Evolutionary conservation across 2,888 invertebrate species (phyloP), one percentile per base, ranked within the genome.

Genomic region (Trilocha varians): DNA sequence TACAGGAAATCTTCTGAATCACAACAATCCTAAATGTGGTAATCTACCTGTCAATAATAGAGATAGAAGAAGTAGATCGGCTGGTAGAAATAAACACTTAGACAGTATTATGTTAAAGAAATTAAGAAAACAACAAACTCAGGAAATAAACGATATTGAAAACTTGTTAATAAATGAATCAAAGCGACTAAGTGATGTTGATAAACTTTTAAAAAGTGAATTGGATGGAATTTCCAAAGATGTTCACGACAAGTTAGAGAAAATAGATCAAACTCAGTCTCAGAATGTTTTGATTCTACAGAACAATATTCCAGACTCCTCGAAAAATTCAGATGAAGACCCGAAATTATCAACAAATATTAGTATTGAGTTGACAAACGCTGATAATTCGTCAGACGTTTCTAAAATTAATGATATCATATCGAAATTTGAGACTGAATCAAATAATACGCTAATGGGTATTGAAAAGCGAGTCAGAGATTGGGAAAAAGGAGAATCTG

Each of bases 321-420:
- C 8, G 9, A 36, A 36, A 6, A 11, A 36, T 16, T 4, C 16
- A 37, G 62, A 71, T 33, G 51, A 68, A 38, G 48, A 18, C 5
- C 8, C 18, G 8, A 18, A 18, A 18, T 9, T 25, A 9, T 25
- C 25, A 25, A 11, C 25, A 3, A 2, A 25, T 25, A 25, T 9
- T 9, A 25, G 11, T 25, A 25, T 25, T 25, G 4, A 25, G 5
- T 64, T 34, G 56, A 45, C 52, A n/a, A 60, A 45, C 32, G 52
- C 65, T 36, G 57, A 53, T 42, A 67, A 67, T 43, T 44, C 45
- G 16, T 53, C 64, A n/a, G 64, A 70, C 50, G 55, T n/a, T 2
- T 9, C 53, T 2, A 64, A 73, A 57, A 49, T 73, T 3, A 57
- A 69, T 46, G 53, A 49, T 18, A 59, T 70, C 16, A 44, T 71